Evolutionary conservation across 2,797 vertebrate genomes (phyloP).

Genomic region (Sternotherus odoratus): DNA sequence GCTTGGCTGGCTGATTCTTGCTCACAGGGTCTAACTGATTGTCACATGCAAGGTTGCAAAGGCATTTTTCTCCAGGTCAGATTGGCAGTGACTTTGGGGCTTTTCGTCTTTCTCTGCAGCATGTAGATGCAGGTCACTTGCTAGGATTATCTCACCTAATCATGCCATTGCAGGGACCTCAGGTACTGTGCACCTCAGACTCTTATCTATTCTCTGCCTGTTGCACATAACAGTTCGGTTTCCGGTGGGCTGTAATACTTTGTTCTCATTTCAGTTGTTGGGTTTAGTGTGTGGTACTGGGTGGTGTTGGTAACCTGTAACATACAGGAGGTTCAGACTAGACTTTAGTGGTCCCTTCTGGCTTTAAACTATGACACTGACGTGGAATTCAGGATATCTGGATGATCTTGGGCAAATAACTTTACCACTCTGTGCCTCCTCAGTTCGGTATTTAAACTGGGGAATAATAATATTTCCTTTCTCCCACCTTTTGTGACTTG

Average conservation of each 20-base stretch:
- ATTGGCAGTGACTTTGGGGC: background rate
- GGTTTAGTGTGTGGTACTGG: background rate
- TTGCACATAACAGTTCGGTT: background rate
- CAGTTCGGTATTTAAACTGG: background rate
- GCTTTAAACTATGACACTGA: background rate
- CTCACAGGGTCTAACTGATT: background rate
- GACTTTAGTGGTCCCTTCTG: background rate
- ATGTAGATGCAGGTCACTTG: background rate
- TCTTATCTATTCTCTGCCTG: background rate
- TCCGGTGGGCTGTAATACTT: background rate
- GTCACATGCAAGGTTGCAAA: background rate
- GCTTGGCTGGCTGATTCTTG: background rate
- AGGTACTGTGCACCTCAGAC: background rate
- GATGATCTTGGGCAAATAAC: background rate
- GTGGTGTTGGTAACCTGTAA: background rate
- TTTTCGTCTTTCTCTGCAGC: background rate
- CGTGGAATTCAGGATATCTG: background rate
- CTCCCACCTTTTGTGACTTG: accelerated
- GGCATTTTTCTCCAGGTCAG: background rate
- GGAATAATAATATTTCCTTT: conserved; percentile 5
- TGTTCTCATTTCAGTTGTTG: background rate
- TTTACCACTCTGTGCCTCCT: conserved; percentile 10
- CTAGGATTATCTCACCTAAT: background rate
- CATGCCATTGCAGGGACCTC: background rate
- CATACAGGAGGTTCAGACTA: background rate